Percentiles rank a stretch among this genome's conserved stretches.
Evolutionary conservation across 2,797 vertebrate genomes (phyloP).

Genomic region (Mallotus villosus): DNA sequence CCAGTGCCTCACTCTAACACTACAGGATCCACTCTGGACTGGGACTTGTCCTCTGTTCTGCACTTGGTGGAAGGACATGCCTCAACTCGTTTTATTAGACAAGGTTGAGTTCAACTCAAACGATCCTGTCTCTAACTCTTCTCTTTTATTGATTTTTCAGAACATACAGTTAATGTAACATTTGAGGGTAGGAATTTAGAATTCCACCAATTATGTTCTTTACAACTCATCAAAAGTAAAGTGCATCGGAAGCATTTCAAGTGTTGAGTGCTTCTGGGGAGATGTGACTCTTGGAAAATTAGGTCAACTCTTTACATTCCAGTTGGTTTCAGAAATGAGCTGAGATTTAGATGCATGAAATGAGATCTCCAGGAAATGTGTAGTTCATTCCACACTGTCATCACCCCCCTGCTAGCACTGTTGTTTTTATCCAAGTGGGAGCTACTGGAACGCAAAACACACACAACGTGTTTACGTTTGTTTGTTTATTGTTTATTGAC

Average conservation of each 20-base stretch:
- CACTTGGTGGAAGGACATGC: conserved; percentile 33
- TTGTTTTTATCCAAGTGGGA: conserved; percentile 8
- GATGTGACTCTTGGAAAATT: background rate
- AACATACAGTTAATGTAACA: conserved; percentile 1
- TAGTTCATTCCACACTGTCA: conserved; percentile 1
- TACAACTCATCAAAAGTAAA: background rate
- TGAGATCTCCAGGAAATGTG: background rate
- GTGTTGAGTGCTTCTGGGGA: background rate
- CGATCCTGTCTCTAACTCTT: conserved; percentile 20
- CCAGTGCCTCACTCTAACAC: background rate
- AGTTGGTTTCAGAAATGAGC: background rate
- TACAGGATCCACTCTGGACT: conserved; percentile 16
- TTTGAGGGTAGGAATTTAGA: conserved; percentile 13
- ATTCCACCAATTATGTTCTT: conserved; percentile 3
- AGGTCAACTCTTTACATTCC: conserved; percentile 4
- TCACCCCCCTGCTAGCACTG: conserved; percentile 8
- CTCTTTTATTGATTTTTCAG: conserved; percentile 3
- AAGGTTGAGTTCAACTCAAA: conserved; percentile 24
- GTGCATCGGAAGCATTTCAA: background rate
- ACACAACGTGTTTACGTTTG: conserved; percentile 23
- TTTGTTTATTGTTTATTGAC: conserved; percentile 31
- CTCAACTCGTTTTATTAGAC: conserved; percentile 47
- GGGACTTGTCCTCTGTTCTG: conserved; percentile 42
- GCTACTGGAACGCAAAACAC: background rate
- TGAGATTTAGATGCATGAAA: background rate